A percentile compares a stretch with the other conserved stretches of the same genome.
Conservation (phyloP, 2,797 vertebrate genomes). For the Aphelocoma californica region DNA sequence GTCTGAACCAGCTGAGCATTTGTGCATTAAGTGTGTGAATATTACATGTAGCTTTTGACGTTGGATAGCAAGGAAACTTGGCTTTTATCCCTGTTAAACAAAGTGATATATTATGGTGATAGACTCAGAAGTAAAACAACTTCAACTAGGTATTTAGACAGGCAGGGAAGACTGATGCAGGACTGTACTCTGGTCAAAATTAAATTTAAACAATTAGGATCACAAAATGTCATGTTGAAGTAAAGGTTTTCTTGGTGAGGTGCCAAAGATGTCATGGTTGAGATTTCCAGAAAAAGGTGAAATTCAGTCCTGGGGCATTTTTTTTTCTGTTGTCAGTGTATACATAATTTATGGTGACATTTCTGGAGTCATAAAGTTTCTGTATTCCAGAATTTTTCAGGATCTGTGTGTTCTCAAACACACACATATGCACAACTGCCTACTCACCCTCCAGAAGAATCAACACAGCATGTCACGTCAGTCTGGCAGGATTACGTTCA, state of each 20-base stretch:
- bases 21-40: neutral
- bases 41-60: neutral
- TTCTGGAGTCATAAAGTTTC: neutral
- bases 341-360: neutral
- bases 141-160: neutral
- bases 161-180: neutral
- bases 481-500: neutral
- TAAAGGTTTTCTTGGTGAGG: neutral
- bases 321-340: neutral
- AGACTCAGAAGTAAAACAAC: neutral
- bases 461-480: neutral
- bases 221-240: neutral
- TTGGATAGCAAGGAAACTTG: neutral
- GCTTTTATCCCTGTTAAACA: neutral
- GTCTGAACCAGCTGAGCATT: neutral
- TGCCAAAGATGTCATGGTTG: neutral
- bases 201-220: neutral
- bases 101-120: neutral
- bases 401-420: neutral
- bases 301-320: neutral
- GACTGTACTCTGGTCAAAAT: neutral
- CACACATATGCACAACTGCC: rapidly evolving
- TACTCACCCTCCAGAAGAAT: neutral
- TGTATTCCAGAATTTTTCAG: neutral
- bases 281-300: neutral